Conservation (phyloP, 2,888 invertebrate species). For the Crepidodera aurea region DNA sequence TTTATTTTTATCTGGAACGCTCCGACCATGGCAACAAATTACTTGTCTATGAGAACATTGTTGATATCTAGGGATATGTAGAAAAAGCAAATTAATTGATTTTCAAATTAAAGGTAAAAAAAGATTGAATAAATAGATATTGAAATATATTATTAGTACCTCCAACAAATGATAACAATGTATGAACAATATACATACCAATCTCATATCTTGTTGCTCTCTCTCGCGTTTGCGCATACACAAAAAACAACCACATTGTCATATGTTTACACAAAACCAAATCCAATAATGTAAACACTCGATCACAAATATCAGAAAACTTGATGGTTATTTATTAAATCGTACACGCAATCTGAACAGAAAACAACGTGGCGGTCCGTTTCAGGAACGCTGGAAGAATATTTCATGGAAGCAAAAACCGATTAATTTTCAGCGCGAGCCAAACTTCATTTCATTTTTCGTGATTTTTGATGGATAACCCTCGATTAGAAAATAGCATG, state of each 20-base stretch:
- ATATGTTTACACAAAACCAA: conserved; percentile 27
- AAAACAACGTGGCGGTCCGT: not conserved
- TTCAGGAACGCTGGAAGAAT: not conserved
- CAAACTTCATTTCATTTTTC: not conserved
- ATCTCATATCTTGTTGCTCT: conserved; percentile 51
- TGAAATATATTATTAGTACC: no score
- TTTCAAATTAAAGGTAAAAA: no score
- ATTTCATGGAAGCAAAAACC: not conserved
- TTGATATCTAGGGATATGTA: no score
- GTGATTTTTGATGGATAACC: not conserved
- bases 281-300: conserved; percentile 2
- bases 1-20: no score
- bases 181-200: conserved; percentile 51
- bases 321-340: not conserved
- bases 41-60: no score
- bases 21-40: no score
- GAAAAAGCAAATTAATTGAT: no score
- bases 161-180: no score
- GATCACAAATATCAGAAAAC: not conserved
- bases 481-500: not conserved
- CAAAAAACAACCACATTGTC: conserved; percentile 44
- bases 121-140: no score
- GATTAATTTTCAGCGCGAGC: not conserved
- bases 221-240: conserved; percentile 52
- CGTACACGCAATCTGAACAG: not conserved